Conservation (phyloP, 2,113 vertebrate genomes). For the Trichomycterus rosablanca region DNA sequence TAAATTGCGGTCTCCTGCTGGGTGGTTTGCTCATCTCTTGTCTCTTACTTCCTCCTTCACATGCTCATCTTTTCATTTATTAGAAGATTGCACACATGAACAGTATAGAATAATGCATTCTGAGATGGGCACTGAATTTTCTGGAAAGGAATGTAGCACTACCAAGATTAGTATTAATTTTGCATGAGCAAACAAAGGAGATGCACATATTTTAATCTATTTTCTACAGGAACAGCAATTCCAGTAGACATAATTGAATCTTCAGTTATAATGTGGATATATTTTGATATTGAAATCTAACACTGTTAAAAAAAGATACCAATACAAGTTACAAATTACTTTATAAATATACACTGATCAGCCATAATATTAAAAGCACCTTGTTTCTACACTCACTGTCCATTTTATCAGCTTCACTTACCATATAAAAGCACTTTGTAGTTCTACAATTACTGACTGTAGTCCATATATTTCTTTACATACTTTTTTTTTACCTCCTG, state of each 20-base stretch:
- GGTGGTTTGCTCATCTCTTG: slow-evolving; percentile 26
- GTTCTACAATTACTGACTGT: too few species aligned
- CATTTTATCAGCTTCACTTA: too few species aligned
- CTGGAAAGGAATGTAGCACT: neutral
- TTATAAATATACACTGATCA: too few species aligned
- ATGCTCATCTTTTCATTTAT: slow-evolving; percentile 32
- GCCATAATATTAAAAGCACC: too few species aligned
- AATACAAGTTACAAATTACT: too few species aligned
- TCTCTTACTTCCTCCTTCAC: slow-evolving; percentile 23
- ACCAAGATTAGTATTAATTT: slow-evolving; percentile 5
- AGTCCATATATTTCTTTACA: too few species aligned
- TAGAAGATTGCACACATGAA: neutral
- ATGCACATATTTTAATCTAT: neutral
- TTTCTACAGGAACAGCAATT: neutral
- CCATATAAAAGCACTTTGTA: too few species aligned
- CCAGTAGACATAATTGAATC: neutral
- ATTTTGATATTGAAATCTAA: too few species aligned
- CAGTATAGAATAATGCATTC: slow-evolving; percentile 3
- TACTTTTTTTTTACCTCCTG: too few species aligned
- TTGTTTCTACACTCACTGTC: too few species aligned
- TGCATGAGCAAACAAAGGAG: slow-evolving; percentile 16
- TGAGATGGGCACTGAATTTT: slow-evolving; percentile 25
- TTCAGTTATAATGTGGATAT: neutral
- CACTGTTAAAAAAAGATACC: too few species aligned
- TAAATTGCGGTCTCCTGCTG: slow-evolving; percentile 36